Evolutionary conservation across 2,888 invertebrate species (phyloP), one percentile per base, ranked within the genome.

Genomic region (Monoplex corrugatus): DNA sequence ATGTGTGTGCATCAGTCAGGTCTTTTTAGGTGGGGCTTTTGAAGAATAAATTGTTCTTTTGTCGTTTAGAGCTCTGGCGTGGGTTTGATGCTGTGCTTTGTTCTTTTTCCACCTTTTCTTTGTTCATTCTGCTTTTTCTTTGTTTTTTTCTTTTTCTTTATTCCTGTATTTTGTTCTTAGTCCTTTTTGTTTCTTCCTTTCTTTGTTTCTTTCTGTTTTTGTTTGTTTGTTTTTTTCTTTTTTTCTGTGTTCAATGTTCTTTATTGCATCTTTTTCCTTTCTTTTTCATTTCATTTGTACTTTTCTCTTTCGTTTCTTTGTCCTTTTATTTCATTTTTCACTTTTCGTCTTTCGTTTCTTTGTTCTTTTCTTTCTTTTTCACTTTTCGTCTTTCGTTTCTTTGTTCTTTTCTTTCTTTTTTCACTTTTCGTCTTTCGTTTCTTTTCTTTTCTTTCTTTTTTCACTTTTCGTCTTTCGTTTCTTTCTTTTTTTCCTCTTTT

Each of bases 341-440:
- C 82, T 82, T 38, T 80, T 38, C 35, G 35, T 80, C 78, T 80
- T 38, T 38, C 78, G n/a, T 80, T 38, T 38, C 78, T 80, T 40
- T 72, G 16, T 72, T 28, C 28, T 28, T 82, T 44, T 82, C 82
- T 82, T 44, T 82, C 82, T 82, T 44, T 82, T 44, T 82, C 82
- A 43, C 82, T 82, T 38, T 80, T 38, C 35, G 35, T 80, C 78
- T 80, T 38, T 38, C 78, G n/a, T 80, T 38, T 38, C 78, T 80
- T 40, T 72, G 16, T 72, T 28, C 28, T 28, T 72, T 28, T 72
- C 72, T 72, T 28, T 72, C 72, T 72, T 28, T 72, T n/a, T n/a
- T n/a, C n/a, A n/a, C n/a, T n/a, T n/a, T n/a, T n/a, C n/a, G n/a
- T n/a, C n/a, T n/a, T n/a, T n/a, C n/a, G n/a, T 50, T 19, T 50